Conservation (phyloP, 2,113 vertebrate genomes). For the Pygoscelis antarcticus region DNA sequence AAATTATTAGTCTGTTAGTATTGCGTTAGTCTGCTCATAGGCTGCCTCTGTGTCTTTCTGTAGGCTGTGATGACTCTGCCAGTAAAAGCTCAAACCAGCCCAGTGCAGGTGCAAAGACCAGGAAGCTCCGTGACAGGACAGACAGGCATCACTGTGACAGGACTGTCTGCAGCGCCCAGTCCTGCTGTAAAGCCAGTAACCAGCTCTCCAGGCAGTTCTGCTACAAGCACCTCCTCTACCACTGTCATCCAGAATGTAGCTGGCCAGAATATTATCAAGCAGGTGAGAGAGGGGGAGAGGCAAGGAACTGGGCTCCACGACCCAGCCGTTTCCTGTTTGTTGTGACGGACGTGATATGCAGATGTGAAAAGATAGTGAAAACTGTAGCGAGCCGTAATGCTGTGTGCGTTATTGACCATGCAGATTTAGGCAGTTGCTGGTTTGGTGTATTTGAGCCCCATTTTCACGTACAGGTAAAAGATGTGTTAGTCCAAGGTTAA, state of each 20-base stretch:
- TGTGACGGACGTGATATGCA: not conserved
- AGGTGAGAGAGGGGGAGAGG: conserved; percentile 74
- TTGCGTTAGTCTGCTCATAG: not conserved
- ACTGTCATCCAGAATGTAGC: conserved; percentile 86
- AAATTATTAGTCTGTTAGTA: not conserved
- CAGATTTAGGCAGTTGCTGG: not conserved
- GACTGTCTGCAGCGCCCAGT: conserved; percentile 75
- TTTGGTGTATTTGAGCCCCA: not conserved
- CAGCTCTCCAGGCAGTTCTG: conserved; percentile 80
- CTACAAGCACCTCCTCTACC: conserved; percentile 75
- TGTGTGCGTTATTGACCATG: not conserved
- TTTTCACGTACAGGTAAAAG: not conserved
- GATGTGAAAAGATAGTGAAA: not conserved
- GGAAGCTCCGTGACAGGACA: conserved; percentile 61
- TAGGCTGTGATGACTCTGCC: conserved; percentile 89
- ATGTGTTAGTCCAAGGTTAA: not conserved
- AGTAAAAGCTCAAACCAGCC: conserved; percentile 83
- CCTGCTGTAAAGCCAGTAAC: conserved; percentile 80
- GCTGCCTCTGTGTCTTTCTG: not conserved
- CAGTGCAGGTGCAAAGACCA: conserved; percentile 78
- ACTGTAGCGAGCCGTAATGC: not conserved
- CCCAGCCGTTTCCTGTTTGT: not conserved
- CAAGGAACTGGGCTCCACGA: accelerated
- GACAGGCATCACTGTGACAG: conserved; percentile 78
- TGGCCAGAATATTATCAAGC: conserved; percentile 91